Conservation (phyloP, 2,797 vertebrate species). For the Halcyon leucocephala region DNA sequence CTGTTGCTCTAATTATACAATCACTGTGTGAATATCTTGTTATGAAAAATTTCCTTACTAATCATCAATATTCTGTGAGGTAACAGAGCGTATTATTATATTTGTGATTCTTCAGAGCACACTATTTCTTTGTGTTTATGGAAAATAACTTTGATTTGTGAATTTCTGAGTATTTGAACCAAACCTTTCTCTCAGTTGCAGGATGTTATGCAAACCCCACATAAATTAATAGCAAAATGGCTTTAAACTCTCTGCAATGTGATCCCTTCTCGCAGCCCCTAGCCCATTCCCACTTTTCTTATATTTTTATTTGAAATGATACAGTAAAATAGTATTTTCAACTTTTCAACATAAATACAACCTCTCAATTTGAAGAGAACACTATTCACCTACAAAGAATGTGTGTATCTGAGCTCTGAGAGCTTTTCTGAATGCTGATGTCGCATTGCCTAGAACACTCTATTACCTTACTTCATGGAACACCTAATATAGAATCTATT, state of each 20-base stretch:
- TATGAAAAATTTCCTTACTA: neutral
- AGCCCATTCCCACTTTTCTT: neutral
- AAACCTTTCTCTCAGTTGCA: neutral
- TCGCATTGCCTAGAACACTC: neutral
- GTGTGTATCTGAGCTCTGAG: neutral
- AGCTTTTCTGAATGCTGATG: neutral
- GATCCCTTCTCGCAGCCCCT: neutral
- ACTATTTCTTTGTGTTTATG: neutral
- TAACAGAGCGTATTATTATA: neutral
- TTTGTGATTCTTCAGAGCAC: neutral
- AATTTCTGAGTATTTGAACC: neutral
- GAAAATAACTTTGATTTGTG: neutral
- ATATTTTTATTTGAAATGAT: neutral
- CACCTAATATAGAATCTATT: neutral
- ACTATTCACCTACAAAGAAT: neutral
- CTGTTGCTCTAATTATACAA: neutral
- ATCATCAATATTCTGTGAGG: neutral
- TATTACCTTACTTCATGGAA: neutral
- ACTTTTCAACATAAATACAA: neutral
- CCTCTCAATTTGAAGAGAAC: constrained; percentile 14
- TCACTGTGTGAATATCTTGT: neutral
- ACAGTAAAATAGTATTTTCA: neutral
- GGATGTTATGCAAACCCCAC: neutral
- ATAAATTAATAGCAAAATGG: neutral
- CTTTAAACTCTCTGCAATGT: neutral